phyloP scores from a whole-genome alignment of 1,140 invertebrate genomes.

The Pemphigus obesinymphae region DNA sequence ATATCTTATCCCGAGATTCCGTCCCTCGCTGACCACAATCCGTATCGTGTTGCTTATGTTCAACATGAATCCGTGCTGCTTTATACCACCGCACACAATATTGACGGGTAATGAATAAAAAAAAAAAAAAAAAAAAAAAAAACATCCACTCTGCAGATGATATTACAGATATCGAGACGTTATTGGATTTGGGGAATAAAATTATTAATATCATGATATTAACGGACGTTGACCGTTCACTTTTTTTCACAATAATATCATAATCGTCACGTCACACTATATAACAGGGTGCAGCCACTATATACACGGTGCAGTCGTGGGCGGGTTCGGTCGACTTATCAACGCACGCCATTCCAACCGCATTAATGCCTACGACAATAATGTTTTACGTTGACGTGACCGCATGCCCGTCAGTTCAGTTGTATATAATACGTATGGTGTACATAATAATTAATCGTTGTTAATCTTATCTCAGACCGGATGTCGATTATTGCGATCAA shows the following conservation, averaged over 20 bases:
- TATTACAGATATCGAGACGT: background rate
- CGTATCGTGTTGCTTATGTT: conserved; percentile 3
- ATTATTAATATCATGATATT: background rate
- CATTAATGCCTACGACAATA: no score
- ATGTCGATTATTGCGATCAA: no score
- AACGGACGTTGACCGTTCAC: background rate
- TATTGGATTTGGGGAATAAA: background rate
- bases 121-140: background rate
- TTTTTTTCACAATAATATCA: background rate
- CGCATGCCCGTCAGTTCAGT: no score
- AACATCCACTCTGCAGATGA: background rate
- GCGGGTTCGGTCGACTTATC: background rate
- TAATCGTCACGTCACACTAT: no score
- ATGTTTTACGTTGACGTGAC: no score
- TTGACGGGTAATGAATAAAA: no score
- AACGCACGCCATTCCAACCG: background rate
- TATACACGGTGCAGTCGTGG: background rate
- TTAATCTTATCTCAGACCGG: no score
- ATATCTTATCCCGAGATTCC: background rate
- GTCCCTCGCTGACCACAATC: background rate
- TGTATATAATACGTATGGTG: no score
- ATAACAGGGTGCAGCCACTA: background rate
- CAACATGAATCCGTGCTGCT: background rate
- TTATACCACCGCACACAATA: background rate
- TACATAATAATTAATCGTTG: no score